Percentiles rank a stretch among this genome's conserved stretches.
Conservation (phyloP, 2,797 vertebrate species). For the Myotis myotis region DNA sequence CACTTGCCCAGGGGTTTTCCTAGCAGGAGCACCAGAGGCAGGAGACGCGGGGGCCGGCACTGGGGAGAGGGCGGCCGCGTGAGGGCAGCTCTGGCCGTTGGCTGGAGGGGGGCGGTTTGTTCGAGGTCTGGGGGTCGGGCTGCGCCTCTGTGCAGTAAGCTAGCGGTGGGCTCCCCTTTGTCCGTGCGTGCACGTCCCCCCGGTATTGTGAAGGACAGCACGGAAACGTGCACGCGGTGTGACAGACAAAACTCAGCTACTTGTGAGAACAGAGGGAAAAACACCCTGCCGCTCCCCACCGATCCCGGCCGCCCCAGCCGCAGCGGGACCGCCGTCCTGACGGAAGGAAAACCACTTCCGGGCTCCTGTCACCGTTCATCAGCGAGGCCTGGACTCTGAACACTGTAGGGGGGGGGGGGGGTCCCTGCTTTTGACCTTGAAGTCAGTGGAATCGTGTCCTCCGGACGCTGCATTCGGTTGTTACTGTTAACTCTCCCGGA, state of each 20-base stretch:
- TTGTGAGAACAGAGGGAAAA: neutral
- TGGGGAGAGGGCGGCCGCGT: neutral
- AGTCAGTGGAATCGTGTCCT: neutral
- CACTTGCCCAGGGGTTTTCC: neutral
- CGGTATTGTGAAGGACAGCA: neutral
- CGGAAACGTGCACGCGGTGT: neutral
- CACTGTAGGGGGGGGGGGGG: neutral
- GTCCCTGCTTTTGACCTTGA: neutral
- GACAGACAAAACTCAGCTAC: neutral
- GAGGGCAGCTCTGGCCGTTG: neutral
- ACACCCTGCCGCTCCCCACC: neutral
- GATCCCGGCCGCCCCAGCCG: too few species aligned
- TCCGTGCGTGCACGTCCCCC: accelerated
- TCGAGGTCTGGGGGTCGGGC: neutral
- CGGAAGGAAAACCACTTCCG: neutral
- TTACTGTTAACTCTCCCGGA: neutral
- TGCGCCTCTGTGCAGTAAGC: accelerated
- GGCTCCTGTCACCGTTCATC: too few species aligned
- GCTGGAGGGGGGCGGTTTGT: neutral
- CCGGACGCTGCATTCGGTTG: neutral
- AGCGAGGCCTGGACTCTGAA: neutral
- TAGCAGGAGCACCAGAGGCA: neutral
- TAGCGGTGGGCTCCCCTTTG: neutral
- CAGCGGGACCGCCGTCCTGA: neutral
- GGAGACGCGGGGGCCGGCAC: neutral